phyloP scores from a whole-genome alignment of 2,113 vertebrate species.

The Carassius auratus region DNA sequence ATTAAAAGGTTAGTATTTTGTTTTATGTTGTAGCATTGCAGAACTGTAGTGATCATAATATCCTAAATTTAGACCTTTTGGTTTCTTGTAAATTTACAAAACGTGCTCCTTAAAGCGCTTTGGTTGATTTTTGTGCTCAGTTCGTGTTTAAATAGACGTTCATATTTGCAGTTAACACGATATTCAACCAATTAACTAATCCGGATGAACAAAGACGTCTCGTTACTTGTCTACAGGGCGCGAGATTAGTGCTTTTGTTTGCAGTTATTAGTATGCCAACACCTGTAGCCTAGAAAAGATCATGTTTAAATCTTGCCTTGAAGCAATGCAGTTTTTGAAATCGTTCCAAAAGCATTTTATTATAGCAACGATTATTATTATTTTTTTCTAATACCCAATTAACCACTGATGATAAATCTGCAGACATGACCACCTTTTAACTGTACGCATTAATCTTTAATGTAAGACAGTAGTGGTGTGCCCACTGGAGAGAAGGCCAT shows the following conservation, averaged over 20 bases:
- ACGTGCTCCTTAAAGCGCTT: neutral
- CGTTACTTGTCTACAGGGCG: slow-evolving; percentile 49
- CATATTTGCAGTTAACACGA: slow-evolving; percentile 44
- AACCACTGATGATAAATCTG: slow-evolving; percentile 14
- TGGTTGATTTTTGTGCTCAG: slow-evolving; percentile 22
- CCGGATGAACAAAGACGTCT: slow-evolving; percentile 48
- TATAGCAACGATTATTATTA: neutral
- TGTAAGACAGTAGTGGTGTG: slow-evolving; percentile 29
- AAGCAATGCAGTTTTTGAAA: slow-evolving; percentile 14
- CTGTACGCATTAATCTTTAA: slow-evolving; percentile 35
- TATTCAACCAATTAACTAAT: slow-evolving; percentile 50
- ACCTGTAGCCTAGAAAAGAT: slow-evolving; percentile 39
- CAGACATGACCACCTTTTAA: neutral
- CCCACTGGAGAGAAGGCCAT: slow-evolving; percentile 56
- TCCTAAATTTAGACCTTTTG: neutral
- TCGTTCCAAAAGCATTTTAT: neutral
- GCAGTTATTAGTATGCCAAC: slow-evolving; percentile 50
- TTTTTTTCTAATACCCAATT: neutral
- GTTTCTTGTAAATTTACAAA: neutral
- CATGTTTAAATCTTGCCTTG: slow-evolving; percentile 39
- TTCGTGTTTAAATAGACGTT: slow-evolving; percentile 23
- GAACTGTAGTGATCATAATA: neutral
- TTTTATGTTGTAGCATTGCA: neutral
- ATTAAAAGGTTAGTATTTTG: neutral
- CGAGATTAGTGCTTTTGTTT: slow-evolving; percentile 54